Evolutionary conservation across 2,797 vertebrate genomes (phyloP), one percentile per base, ranked within the genome.

Genomic region (Sarcoramphus papa): DNA sequence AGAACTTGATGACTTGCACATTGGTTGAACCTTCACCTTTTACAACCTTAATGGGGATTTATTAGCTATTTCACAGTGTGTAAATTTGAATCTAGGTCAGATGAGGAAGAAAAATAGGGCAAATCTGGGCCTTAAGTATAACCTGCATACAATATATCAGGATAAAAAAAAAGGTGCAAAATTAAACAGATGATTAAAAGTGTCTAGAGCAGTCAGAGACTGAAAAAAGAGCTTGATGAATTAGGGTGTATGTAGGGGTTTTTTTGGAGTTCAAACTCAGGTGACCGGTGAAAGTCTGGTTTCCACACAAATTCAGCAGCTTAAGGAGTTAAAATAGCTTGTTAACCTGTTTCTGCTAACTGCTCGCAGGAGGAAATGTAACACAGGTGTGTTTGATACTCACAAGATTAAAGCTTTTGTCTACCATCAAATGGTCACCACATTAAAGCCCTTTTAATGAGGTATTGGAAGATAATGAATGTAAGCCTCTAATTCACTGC

Each of bases 81-180:
- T 98, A 98, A 98, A 98, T 98, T 98, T 98, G 97, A 98, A 98
- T 98, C 97, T 98, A 98, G 98, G 98, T 98, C 97, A 97, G 89
- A 97, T 97, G 95, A 98, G 93, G 92, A 98, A 97, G 95, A 98
- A 98, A 97, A 98, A 97, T 97, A 97, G 97, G 94, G 95, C 95
- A 97, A 97, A 97, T 96, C 70, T 83, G 97, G 93, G 88, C 87
- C 93, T 97, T 97, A 97, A 97, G 92, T 96, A 94, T 96, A 98
- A 97, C 88, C 94, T 97, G 91, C 94, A 96, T 96, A 97, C 97
- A 98, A 98, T 97, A 96, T 94, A 97, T 96, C 91, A 95, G 90
- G 96, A 74, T 60, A 24, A 84, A 86, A 96, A 95, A 95, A 97
- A 97, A 96, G 87, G 77, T 94, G 76, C 47, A 97, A 96, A 97